Base-by-base conservation (phyloP, 2,888 invertebrate species). In the Lasioglossum villosulum region DNA sequence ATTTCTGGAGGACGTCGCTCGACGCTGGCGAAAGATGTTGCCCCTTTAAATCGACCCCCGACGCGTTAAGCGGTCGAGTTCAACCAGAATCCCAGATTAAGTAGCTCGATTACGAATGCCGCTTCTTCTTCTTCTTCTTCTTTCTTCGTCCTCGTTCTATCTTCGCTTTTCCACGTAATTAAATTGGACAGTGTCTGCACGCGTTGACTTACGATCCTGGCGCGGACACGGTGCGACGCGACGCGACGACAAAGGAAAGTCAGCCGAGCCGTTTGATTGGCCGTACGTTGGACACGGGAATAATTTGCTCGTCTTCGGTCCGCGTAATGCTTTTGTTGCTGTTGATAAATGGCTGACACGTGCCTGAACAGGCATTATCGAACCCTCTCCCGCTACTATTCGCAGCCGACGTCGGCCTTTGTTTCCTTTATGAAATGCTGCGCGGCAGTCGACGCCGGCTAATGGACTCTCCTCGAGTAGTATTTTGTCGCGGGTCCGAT, bases 311-410 rank as follows among this genome's bases (percentile, higher is more conserved):
- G 82, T 88, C 86, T 86, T 86, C 84, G 34, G 75, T 71, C 72
- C 84, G 86, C 86, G 84, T 83, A 84, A 88, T 86, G 86, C 83
- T 63, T 63, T 63, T 63, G 85, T 88, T 88, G 88, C 90, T 88
- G 91, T 52, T 52, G 88, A 89, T 80, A 81, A 80, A 81, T 83
- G 81, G 80, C 78, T 86, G 91, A 89, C 91, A 91, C 89, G 92
- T 88, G 90, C 75, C 83, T 74, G 45, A 80, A 83, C 83, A 82
- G 87, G 90, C 89, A 89, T 89, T 91, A 91, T 90, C 86, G 78
- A 87, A 74, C 77, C 71, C 70, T 4, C 52, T 66, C 30, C 12
- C 45, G 27, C 68, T 27, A n/a, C 45, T 77, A 59, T 74, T 39
- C 84, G 30, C 45, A 52, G 42, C 30, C 48, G 27, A 72, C n/a